Evolutionary conservation across 2,888 invertebrate species (phyloP).

Genomic region (Ennomos erosarius): DNA sequence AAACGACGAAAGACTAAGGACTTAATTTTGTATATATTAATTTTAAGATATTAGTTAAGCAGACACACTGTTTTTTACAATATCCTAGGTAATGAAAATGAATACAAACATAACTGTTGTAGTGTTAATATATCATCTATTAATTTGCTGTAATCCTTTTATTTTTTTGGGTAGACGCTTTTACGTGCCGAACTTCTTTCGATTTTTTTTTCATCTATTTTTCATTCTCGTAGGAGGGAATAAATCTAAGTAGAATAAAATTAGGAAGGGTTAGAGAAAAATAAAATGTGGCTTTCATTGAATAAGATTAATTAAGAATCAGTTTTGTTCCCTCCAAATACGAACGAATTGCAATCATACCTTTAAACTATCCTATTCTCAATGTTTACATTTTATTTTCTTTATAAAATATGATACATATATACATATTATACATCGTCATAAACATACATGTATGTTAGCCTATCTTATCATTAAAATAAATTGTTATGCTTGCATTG

Average conservation of each 20-base stretch:
- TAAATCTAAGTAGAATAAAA: slow-evolving; percentile 57
- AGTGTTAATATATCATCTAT: slow-evolving; percentile 72
- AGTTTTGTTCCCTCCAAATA: slow-evolving; percentile 64
- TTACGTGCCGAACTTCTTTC: slow-evolving; percentile 47
- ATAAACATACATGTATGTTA: slow-evolving; percentile 65
- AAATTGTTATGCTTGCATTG: slow-evolving; percentile 82
- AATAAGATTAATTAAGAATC: slow-evolving; percentile 58
- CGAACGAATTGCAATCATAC: slow-evolving; percentile 53
- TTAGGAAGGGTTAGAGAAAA: slow-evolving; percentile 61
- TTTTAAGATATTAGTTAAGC: slow-evolving; percentile 76
- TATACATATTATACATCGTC: slow-evolving; percentile 44
- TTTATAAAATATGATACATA: slow-evolving; percentile 18
- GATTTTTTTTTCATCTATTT: slow-evolving; percentile 41
- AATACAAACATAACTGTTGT: slow-evolving; percentile 80
- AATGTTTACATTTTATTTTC: slow-evolving; percentile 57
- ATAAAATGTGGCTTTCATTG: slow-evolving; percentile 60
- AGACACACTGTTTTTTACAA: slow-evolving; percentile 83
- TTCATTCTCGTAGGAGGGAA: slow-evolving; percentile 61
- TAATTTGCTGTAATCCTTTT: slow-evolving; percentile 75
- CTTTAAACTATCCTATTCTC: slow-evolving; percentile 56
- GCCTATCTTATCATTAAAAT: slow-evolving; percentile 74
- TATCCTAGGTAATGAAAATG: slow-evolving; percentile 78
- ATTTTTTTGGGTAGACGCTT: slow-evolving; percentile 60
- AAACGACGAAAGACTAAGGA: slow-evolving; percentile 79
- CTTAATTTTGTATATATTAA: slow-evolving; percentile 82